Evolutionary conservation across 2,888 invertebrate species (phyloP).

Genomic region (Parnassius smintheus): DNA sequence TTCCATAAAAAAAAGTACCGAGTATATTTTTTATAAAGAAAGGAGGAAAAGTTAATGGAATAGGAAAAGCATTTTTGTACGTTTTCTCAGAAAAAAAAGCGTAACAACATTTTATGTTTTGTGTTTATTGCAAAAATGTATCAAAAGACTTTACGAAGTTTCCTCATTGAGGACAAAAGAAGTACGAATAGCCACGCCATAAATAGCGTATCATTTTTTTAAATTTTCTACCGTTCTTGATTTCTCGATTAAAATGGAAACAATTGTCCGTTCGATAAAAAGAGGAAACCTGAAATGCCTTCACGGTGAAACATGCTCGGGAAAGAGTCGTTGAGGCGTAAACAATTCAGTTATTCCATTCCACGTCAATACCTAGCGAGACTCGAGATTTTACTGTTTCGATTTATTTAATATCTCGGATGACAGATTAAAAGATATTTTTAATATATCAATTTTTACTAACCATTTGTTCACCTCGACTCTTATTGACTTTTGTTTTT

Average conservation of each 20-base stretch:
- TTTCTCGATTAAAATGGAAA: not conserved
- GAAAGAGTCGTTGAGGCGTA: conserved; percentile 12
- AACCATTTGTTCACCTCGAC: too few relatives aligned
- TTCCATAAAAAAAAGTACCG: too few relatives aligned
- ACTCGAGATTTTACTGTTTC: not conserved
- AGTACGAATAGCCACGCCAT: not conserved
- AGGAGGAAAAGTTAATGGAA: too few relatives aligned
- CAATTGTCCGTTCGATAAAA: conserved; percentile 1
- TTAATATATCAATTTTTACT: too few relatives aligned
- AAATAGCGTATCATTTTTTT: not conserved
- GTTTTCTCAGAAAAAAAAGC: not conserved
- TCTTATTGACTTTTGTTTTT: too few relatives aligned
- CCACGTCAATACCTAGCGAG: not conserved
- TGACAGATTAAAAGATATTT: not conserved
- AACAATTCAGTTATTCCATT: conserved; percentile 17
- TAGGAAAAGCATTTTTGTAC: too few relatives aligned
- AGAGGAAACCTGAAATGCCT: not conserved
- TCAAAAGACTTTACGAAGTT: not conserved
- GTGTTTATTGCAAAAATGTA: not conserved
- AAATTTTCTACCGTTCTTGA: not conserved
- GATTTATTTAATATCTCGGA: not conserved
- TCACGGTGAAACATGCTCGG: conserved; percentile 5
- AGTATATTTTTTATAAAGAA: too few relatives aligned
- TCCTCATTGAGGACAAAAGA: not conserved
- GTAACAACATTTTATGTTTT: not conserved